These are phyloP conservation scores for Gnathonemus echidnorhynchus DNA, from an alignment of 2,113 vertebrate genomes.

Conservation along the genomic window DNA sequence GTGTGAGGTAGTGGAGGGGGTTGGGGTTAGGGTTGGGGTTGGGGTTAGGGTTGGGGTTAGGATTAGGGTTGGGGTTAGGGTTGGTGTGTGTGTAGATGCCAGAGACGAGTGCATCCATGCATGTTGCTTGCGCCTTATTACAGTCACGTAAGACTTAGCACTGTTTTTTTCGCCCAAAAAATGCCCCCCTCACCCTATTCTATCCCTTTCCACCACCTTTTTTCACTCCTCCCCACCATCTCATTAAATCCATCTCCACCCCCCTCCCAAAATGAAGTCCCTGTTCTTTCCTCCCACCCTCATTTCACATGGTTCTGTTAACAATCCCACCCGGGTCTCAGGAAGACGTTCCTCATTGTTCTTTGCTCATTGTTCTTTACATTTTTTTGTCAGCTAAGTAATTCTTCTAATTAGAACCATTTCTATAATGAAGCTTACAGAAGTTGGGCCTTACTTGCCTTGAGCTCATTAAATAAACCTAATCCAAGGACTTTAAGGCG, in stretches of 20 bases:
- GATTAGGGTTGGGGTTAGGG: background rate
- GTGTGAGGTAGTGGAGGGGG: background rate
- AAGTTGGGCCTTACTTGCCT: background rate
- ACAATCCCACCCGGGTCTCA: background rate
- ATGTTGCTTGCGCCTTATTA: background rate
- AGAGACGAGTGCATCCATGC: background rate
- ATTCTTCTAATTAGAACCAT: background rate
- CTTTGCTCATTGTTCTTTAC: background rate
- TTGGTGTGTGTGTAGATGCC: background rate
- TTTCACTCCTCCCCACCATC: background rate
- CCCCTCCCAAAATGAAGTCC: background rate
- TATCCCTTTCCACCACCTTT: background rate
- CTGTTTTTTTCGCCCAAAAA: background rate
- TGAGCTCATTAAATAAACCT: background rate
- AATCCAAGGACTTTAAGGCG: background rate
- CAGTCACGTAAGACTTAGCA: background rate
- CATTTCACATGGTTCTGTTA: background rate
- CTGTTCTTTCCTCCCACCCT: background rate
- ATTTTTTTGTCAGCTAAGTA: background rate
- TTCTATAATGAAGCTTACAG: background rate
- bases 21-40: background rate
- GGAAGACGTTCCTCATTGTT: background rate
- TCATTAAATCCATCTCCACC: background rate
- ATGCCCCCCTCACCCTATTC: background rate
- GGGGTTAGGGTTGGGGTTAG: background rate